Percentiles rank a stretch among this genome's conserved stretches.
Evolutionary conservation across 2,888 invertebrate species (phyloP).

Genomic region (Diarsia rubi): DNA sequence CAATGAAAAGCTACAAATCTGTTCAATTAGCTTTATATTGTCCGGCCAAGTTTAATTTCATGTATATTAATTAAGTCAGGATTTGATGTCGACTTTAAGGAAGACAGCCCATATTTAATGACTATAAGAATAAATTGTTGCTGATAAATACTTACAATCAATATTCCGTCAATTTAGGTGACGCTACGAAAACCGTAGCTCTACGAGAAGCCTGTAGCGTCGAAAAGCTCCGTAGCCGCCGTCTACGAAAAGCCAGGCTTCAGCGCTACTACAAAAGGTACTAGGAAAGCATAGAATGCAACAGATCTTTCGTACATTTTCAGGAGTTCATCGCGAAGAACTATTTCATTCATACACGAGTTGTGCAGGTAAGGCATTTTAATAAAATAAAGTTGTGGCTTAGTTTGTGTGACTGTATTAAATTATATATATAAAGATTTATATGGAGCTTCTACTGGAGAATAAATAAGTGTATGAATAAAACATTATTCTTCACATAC

Average conservation of each 20-base stretch:
- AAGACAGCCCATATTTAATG: background rate
- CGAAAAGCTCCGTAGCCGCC: conserved; percentile 14
- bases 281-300: conserved; percentile 14
- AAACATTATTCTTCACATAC: conserved; percentile 31
- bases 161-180: background rate
- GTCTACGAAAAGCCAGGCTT: conserved; percentile 20
- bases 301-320: background rate
- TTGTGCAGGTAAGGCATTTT: conserved; percentile 10
- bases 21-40: background rate
- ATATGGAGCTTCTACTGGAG: background rate
- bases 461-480: conserved; percentile 39
- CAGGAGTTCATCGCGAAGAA: background rate
- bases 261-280: conserved; percentile 18
- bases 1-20: background rate
- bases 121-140: background rate
- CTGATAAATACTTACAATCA: background rate
- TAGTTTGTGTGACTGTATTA: background rate
- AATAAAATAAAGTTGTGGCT: conserved; percentile 26
- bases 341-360: conserved; percentile 14
- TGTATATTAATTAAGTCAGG: background rate
- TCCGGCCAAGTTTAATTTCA: background rate
- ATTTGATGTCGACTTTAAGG: background rate
- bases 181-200: conserved; percentile 12
- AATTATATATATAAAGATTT: background rate
- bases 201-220: conserved; percentile 13